Evolutionary conservation across 2,888 invertebrate genomes (phyloP), one percentile per base, ranked within the genome.

Genomic region (Endotricha flammealis): DNA sequence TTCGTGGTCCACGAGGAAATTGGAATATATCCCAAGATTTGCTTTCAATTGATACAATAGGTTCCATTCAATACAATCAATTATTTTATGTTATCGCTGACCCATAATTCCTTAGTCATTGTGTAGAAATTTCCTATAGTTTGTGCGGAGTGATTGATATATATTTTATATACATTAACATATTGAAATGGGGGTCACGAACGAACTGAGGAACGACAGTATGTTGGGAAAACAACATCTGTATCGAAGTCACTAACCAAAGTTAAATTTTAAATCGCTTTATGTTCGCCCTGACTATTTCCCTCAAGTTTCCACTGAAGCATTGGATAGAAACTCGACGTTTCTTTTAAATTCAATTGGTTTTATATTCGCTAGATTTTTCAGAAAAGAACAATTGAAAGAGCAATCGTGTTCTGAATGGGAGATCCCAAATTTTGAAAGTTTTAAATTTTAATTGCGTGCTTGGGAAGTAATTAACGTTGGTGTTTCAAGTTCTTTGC

Each of bases 361-460:
- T 54, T 51, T 50, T 42, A 35, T 44, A 53, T 44, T 50, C 59
- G 64, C 57, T 51, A 50, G 48, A 56, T 66, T 65, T 54, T 46
- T 44, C 36, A 44, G 42, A 46, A 39, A 28, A 27, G 28, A 16
- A 28, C 24, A 29, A 34, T 28, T 38, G 23, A 32, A 30, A 14
- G 22, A 12, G 12, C 5, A 13, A 12, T 20, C 13, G 9, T 27
- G 11, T 35, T 16, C 25, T 4, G 14, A 12, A 10, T 31, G 23
- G 30, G 10, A 31, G 33, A 29, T 37, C 32, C n/a, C 12, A 33
- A 36, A 30, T 39, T 22, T 32, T 31, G 14, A 27, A 13, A 16
- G 31, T 29, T 40, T 42, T 28, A 10, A 23, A 17, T 33, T 37
- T 39, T 45, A 38, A 41, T 45, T 41, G 42, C 32, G 36, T 44